These are phyloP conservation scores for Lasioglossum marginatum DNA, from an alignment of 2,888 invertebrate species.

Conservation along the genomic window DNA sequence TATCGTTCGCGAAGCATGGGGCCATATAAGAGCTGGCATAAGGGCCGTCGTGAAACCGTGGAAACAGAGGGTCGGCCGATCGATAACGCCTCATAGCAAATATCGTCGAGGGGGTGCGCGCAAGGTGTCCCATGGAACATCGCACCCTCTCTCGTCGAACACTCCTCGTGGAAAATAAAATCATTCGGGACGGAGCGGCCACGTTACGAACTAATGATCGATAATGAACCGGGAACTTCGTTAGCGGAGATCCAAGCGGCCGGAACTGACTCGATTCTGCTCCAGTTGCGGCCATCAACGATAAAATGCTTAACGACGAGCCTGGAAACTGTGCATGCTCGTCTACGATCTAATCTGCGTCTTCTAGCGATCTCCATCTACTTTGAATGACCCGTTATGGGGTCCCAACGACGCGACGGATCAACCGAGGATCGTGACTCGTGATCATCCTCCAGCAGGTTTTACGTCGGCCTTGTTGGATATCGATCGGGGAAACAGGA, in stretches of 20 bases:
- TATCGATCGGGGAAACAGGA: neutral
- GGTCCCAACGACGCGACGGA: neutral
- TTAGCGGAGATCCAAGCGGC: slow-evolving; percentile 35
- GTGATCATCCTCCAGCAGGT: neutral
- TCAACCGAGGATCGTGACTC: neutral
- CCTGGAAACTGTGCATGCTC: neutral
- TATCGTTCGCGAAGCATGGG: slow-evolving; percentile 43
- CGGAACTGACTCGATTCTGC: slow-evolving; percentile 37
- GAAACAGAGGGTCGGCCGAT: slow-evolving; percentile 71
- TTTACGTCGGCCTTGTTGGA: neutral
- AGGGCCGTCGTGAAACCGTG: slow-evolving; percentile 69
- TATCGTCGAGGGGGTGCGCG: slow-evolving; percentile 66
- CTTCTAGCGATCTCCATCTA: neutral
- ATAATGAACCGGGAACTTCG: slow-evolving; percentile 29
- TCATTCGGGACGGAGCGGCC: slow-evolving; percentile 37
- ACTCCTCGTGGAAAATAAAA: slow-evolving; percentile 59
- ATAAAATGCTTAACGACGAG: neutral
- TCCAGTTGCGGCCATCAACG: slow-evolving; percentile 7
- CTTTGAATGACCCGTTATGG: neutral
- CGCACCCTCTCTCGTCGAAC: slow-evolving; percentile 36
- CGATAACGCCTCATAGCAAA: slow-evolving; percentile 77
- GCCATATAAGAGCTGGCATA: slow-evolving; percentile 59
- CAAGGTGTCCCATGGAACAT: slow-evolving; percentile 66
- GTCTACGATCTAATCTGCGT: neutral
- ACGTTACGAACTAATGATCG: slow-evolving; percentile 41